A percentile compares a stretch with the other conserved stretches of the same genome.
These are phyloP conservation scores for Andrena trimmerana DNA, from an alignment of 2,888 invertebrate genomes.

Conservation along the genomic window DNA sequence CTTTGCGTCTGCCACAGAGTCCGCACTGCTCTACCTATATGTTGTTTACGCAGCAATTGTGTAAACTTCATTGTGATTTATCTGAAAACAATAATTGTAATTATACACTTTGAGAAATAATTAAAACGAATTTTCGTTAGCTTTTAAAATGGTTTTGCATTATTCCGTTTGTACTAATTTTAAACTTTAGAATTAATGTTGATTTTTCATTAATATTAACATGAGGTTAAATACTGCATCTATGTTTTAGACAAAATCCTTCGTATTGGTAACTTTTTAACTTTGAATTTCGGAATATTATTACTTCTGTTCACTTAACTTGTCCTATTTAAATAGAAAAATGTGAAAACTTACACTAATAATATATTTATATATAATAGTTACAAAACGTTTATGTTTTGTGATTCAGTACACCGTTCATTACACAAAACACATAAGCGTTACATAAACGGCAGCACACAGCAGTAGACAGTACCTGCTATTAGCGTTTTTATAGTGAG, in stretches of 20 bases:
- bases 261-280: neutral
- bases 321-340: neutral
- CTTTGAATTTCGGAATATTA: neutral
- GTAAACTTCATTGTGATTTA: conserved; percentile 88
- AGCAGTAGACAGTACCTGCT: too few species aligned
- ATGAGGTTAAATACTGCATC: neutral
- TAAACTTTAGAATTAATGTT: neutral
- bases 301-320: neutral
- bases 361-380: neutral
- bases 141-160: neutral
- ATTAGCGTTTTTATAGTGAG: too few species aligned
- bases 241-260: neutral
- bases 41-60: conserved; percentile 88
- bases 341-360: neutral
- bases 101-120: neutral
- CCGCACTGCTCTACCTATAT: conserved; percentile 91
- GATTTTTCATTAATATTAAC: neutral
- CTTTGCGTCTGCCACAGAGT: conserved; percentile 91
- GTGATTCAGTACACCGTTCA: too few species aligned
- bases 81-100: conserved; percentile 37
- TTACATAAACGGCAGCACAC: too few species aligned
- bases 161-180: neutral
- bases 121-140: neutral
- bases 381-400: too few species aligned
- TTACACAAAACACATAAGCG: too few species aligned